Percentiles rank a stretch among this genome's conserved stretches.
These are phyloP conservation scores for Bufotes viridis DNA, from an alignment of 2,797 vertebrate species.

Conservation along the genomic window DNA sequence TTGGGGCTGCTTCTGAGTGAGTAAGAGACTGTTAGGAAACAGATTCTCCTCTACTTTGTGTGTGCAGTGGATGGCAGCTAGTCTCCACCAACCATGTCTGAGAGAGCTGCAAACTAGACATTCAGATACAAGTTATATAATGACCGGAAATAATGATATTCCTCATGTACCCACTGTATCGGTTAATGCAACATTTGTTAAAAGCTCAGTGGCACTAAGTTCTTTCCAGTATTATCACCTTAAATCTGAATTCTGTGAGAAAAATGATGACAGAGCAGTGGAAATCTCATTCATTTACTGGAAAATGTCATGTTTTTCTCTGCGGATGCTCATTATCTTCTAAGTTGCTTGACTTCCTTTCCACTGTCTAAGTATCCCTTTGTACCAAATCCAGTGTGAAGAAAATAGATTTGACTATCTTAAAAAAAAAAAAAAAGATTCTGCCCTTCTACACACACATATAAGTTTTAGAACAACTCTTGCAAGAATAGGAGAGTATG, in stretches of 20 bases:
- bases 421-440: background rate
- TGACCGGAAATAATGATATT: too few species aligned
- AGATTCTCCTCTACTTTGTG: too few species aligned
- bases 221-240: background rate
- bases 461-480: background rate
- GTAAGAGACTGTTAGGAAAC: background rate
- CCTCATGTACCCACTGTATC: too few species aligned
- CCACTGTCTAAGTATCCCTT: background rate
- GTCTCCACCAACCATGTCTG: too few species aligned
- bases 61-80: too few species aligned
- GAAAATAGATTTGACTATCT: background rate
- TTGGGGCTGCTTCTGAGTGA: too few species aligned
- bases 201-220: background rate
- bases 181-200: too few species aligned
- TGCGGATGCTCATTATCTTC: background rate
- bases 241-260: background rate
- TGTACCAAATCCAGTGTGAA: background rate
- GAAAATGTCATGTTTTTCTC: background rate
- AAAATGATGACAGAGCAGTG: background rate
- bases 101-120: too few species aligned
- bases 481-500: background rate
- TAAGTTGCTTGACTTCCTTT: background rate
- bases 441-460: background rate
- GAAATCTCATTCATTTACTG: background rate
- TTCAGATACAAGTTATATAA: too few species aligned